Base-by-base conservation (phyloP, 2,888 invertebrate genomes). In the Lasioglossum zephyrum region DNA sequence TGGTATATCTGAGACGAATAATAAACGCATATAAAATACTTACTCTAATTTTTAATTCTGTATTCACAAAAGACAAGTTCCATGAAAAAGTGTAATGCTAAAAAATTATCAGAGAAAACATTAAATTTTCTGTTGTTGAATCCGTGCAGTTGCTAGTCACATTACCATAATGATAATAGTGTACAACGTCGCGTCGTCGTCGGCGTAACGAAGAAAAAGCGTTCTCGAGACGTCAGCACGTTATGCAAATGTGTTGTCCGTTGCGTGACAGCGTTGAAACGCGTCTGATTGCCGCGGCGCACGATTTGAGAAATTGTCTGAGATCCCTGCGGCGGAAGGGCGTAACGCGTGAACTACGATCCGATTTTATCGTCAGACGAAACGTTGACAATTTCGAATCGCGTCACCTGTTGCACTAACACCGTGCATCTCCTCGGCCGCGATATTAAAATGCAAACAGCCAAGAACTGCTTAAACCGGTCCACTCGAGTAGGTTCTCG, bases 331-430 rank as follows among this genome's bases (percentile, higher is more conserved):
- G 44, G n/a, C 53, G 47, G 69, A 73, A 53, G 47, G 57, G 26
- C 57, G 70, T 39, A 77, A 49, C 53, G 63, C 57, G 72, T 72
- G 79, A 83, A 76, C 82, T 84, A 84, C 83, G 83, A 82, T 82
- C 79, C 88, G 92, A 93, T 92, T 92, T 92, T 93, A 93, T 93
- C 92, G 91, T 92, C 89, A 85, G 89, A 90, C 86, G 91, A 93
- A 92, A 91, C 90, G 89, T 86, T 93, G 92, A 93, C 92, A 92
- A 93, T 92, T 92, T 89, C 86, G 85, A 90, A 85, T 85, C 84
- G 84, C 83, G 87, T 93, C 92, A 93, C 94, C 94, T 93, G 94
- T 93, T 94, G 94, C 93, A 84, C 74, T n/a, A 44, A 77, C 60
- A 69, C 78, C 77, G 79, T 72, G 74, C 80, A 81, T 81, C 66